Base-by-base conservation (phyloP, 2,888 invertebrate species). In the Gandaritis pyraliata region DNA sequence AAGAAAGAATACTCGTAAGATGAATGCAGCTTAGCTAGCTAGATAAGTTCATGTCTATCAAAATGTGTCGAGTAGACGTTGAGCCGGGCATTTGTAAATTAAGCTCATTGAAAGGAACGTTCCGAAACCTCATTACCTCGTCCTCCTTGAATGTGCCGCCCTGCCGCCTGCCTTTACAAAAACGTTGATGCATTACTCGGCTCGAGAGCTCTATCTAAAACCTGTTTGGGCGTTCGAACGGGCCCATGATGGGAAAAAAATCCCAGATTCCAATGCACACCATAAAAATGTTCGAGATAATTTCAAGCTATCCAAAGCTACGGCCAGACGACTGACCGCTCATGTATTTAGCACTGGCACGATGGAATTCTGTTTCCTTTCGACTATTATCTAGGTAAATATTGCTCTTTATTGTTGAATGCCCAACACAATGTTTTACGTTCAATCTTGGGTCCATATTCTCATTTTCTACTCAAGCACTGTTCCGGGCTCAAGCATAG, bases 251-350 rank as follows among this genome's bases (percentile, higher is more conserved):
- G 88, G 87, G 85, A 86, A 90, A 92, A 86, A 85, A 90, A 87
- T 83, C 79, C 86, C 87, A 89, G 89, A 91, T 91, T 91, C 91
- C 92, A 81, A 88, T 84, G 90, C 85, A 83, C 84, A 84, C 88
- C 87, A 90, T 90, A 91, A 92, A 91, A 91, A 92, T 88, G 81
- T 85, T 86, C 79, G 81, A 89, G 90, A 90, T 91, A 87, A 92
- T 87, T 92, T 87, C 85, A 81, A 83, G 81, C 81, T 83, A 84
- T 86, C 84, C 84, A 81, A 85, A 82, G 81, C 78, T 80, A 75
- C 74, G 73, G 74, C 71, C 77, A 78, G 78, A 74, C 75, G 75
- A 70, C 78, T 80, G 82, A 81, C 81, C 85, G 82, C 78, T 84
- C 72, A 71, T 80, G 77, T 81, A 84, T 86, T 85, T 83, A 83